Base-by-base conservation (phyloP, 1,140 invertebrate genomes). In the Acromyrmex heyeri region DNA sequence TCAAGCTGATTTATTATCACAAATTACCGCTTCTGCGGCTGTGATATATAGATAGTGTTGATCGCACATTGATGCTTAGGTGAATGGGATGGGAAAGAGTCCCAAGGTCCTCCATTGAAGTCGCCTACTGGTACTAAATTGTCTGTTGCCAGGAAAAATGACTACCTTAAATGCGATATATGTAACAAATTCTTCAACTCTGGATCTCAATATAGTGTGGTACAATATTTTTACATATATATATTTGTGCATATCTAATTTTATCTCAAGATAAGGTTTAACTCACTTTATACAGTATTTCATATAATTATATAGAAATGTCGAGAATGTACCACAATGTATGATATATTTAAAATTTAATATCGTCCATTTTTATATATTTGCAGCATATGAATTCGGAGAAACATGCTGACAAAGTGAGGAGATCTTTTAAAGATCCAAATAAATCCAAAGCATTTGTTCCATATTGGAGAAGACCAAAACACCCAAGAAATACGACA, bases 1-100 rank as follows among this genome's bases (percentile, higher is more conserved):
- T 95, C 94, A 95, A 95, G 94, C 94, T 95, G 86, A 95, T 95
- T 95, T 95, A 95, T 95, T 95, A 95, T 95, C 94, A 95, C 94
- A 95, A 87, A 89, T 92, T 69, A 93, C 92, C 92, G 87, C 88
- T 70, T 78, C 77, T 88, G 91, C 92, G 91, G 92, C 93, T 94
- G 95, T 95, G 94, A 95, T 95, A 95, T 89, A 95, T 95, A 95
- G 94, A 95, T 95, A 95, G 94, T 95, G 91, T 95, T 95, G 95
- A 95, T 95, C 94, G 91, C 92, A 95, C 94, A 95, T 95, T 95
- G 92, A 95, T 95, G 95, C 95, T 94, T 95, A 95, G 95, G 95
- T 95, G 93, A 92, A 82, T 93, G 93, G 93, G 88, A 81, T 82
- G 90, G 73, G 62, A 89, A 87, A 34, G 30, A 34, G 87, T 79